Percentiles rank a stretch among this genome's conserved stretches.
phyloP scores from a whole-genome alignment of 2,797 vertebrate species.

The Phoxinus dragarum region DNA sequence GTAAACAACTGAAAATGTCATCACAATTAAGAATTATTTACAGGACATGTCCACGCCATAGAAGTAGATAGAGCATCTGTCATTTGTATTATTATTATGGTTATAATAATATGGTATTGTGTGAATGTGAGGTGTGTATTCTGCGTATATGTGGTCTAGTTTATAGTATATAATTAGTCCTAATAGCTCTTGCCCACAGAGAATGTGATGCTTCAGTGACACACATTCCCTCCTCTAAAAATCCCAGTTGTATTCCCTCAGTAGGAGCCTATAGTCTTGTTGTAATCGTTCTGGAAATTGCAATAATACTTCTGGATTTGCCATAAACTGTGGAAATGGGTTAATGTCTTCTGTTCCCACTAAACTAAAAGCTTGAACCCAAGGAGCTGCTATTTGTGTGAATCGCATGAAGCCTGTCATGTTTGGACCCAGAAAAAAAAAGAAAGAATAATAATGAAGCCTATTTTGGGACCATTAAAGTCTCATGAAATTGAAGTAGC shows the following conservation, averaged over 20 bases:
- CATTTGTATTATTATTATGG: neutral
- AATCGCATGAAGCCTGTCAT: neutral
- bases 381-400: neutral
- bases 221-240: conserved; percentile 23
- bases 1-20: neutral
- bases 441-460: neutral
- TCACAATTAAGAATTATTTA: neutral
- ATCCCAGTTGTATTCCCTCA: conserved; percentile 14
- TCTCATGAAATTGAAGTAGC: neutral
- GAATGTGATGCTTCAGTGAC: conserved; percentile 1
- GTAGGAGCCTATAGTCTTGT: neutral
- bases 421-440: neutral
- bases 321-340: neutral
- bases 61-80: neutral
- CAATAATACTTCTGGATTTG: neutral
- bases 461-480: neutral
- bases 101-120: neutral
- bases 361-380: neutral
- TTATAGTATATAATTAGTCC: neutral
- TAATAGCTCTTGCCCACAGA: conserved; percentile 8
- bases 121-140: neutral
- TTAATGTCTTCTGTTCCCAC: neutral
- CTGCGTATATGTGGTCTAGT: neutral
- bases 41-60: no score
- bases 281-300: neutral